Percentiles rank a stretch among this genome's conserved stretches.
Conservation (phyloP, 53 echinoderm and acorn worm genomes). For the Paracentrotus lividus region DNA sequence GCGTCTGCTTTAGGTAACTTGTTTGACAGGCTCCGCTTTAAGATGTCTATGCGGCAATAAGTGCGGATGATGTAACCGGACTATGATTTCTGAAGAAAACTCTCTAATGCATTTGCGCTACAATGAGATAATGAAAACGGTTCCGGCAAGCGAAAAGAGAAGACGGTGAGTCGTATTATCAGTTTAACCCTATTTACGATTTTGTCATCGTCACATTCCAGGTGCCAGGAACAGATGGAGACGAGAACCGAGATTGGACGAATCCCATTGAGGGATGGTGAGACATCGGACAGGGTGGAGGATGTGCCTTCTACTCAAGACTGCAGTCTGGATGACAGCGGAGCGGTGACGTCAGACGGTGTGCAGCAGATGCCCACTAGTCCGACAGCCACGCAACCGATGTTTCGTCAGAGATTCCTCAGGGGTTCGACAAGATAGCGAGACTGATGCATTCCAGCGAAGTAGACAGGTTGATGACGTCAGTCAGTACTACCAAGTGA, state of each 20-base stretch:
- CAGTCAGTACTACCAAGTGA: no score
- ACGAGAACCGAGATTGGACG: background rate
- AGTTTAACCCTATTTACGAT: conserved; percentile 53
- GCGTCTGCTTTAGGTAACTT: background rate
- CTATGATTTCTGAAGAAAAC: background rate
- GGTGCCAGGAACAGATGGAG: conserved; percentile 22
- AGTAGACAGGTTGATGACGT: background rate
- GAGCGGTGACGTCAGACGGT: background rate
- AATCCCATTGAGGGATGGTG: no score
- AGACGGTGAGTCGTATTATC: background rate
- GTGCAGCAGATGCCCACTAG: background rate
- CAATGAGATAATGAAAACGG: background rate
- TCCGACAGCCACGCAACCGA: background rate
- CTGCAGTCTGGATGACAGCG: background rate
- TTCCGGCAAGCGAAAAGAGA: background rate
- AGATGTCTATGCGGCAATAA: no score
- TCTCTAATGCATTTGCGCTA: background rate
- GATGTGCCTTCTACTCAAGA: background rate
- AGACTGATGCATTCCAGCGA: background rate
- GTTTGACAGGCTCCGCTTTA: background rate
- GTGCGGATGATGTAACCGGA: no score
- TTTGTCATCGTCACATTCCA: conserved; percentile 41
- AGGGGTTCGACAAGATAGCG: background rate
- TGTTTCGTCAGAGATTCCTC: background rate
- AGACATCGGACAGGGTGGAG: no score